phyloP scores from a whole-genome alignment of 2,113 vertebrate species.

The Pteronura brasiliensis region DNA sequence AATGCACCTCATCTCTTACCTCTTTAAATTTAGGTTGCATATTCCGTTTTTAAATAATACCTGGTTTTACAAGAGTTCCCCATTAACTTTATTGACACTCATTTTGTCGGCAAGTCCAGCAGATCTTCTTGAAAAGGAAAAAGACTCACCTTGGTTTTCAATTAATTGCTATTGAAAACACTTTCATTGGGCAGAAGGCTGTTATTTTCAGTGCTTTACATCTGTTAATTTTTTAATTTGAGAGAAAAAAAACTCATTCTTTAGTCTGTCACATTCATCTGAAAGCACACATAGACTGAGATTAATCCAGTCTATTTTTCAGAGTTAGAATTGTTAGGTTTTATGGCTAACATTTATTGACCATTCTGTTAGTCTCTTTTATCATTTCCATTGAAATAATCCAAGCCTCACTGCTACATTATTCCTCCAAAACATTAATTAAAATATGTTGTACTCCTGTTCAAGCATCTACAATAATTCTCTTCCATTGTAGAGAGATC shows the following conservation, averaged over 20 bases:
- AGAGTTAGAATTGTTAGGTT: not conserved
- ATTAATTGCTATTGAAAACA: not conserved
- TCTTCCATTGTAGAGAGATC: not conserved
- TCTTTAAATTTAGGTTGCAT: not conserved
- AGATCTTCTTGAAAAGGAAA: not conserved
- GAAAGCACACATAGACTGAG: not conserved
- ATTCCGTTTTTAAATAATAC: not conserved
- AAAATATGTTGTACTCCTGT: not conserved
- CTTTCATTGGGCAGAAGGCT: not conserved
- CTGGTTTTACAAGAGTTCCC: not conserved
- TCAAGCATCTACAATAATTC: not conserved
- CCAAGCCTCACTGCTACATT: not conserved
- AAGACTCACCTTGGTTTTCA: not conserved
- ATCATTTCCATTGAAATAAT: conserved; percentile 11
- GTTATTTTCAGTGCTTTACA: not conserved
- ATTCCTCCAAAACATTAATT: not conserved
- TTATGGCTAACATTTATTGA: not conserved
- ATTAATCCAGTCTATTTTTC: not conserved
- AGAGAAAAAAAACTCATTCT: not conserved
- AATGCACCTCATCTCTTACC: not conserved
- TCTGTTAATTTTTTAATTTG: not conserved
- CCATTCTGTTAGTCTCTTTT: not conserved
- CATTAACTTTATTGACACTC: not conserved
- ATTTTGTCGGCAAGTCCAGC: not conserved
- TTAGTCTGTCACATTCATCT: not conserved